These are phyloP conservation scores for Steatornis caripensis DNA, from an alignment of 2,113 vertebrate genomes.

Conservation along the genomic window DNA sequence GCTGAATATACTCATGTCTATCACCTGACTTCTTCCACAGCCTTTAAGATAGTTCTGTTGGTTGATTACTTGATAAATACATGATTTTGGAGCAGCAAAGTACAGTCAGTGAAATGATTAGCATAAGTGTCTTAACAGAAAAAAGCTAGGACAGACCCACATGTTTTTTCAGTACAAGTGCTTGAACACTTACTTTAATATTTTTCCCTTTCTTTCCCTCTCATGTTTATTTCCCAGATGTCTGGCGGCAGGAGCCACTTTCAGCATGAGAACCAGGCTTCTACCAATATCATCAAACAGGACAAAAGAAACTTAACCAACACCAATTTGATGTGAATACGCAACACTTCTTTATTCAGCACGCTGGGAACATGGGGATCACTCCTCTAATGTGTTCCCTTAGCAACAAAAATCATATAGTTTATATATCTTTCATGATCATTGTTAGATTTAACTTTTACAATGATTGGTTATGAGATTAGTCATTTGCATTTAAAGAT, in stretches of 20 bases:
- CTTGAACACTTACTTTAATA: not conserved
- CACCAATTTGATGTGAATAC: too few relatives aligned
- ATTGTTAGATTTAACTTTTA: too few relatives aligned
- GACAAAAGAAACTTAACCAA: too few relatives aligned
- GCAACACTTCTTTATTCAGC: too few relatives aligned
- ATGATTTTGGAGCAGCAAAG: not conserved
- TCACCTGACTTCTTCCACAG: not conserved
- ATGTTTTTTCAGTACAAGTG: not conserved
- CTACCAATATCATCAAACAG: too few relatives aligned
- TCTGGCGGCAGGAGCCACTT: not conserved
- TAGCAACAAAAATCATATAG: too few relatives aligned
- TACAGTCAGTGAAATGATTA: not conserved
- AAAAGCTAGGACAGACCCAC: not conserved
- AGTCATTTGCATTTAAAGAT: too few relatives aligned
- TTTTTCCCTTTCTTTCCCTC: not conserved
- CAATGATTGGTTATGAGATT: too few relatives aligned
- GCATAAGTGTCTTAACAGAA: not conserved
- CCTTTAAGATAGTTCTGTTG: not conserved
- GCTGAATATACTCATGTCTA: not conserved
- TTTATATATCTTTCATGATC: too few relatives aligned
- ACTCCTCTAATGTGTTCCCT: too few relatives aligned
- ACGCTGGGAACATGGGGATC: too few relatives aligned
- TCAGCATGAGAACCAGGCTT: not conserved
- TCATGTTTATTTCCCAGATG: not conserved
- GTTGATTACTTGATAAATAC: not conserved